These are phyloP conservation scores for Disparrhopalites patrizii DNA, from an alignment of 2,888 invertebrate species.

Conservation along the genomic window DNA sequence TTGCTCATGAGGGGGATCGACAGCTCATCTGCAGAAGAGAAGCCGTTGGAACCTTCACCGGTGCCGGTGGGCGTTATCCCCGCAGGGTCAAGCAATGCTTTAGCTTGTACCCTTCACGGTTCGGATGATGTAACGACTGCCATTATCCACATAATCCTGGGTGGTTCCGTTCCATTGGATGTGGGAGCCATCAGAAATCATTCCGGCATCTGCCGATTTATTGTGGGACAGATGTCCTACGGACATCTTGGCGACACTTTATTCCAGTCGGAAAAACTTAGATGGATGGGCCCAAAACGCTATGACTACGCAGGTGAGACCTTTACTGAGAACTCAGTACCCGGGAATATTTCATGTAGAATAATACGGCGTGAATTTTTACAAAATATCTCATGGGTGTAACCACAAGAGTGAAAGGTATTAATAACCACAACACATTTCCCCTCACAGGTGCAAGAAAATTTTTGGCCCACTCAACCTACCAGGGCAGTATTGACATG, in stretches of 20 bases:
- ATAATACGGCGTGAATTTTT: too few species aligned
- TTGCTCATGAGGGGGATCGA: conserved; percentile 38
- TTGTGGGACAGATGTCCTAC: conserved; percentile 61
- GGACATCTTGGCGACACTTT: conserved; percentile 82
- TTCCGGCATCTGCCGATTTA: conserved; percentile 44
- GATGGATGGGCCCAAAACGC: conserved; percentile 81
- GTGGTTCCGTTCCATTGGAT: conserved; percentile 49
- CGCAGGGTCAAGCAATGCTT: conserved; percentile 56
- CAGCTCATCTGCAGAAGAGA: conserved; percentile 32
- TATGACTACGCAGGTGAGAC: conserved; percentile 74
- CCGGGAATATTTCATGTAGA: too few species aligned
- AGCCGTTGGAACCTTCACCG: conserved; percentile 37
- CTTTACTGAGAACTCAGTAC: too few species aligned
- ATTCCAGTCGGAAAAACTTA: conserved; percentile 70
- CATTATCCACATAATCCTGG: conserved; percentile 75
- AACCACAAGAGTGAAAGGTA: too few species aligned
- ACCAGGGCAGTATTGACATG: conserved; percentile 48
- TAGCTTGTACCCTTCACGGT: conserved; percentile 74
- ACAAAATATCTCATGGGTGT: too few species aligned
- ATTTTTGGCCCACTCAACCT: conserved; percentile 40
- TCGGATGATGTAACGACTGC: conserved; percentile 74
- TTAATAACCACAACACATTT: neutral
- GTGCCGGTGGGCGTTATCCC: conserved; percentile 42
- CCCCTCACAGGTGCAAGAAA: conserved; percentile 38
- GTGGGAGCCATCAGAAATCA: conserved; percentile 47